Percentiles rank a stretch among this genome's conserved stretches.
Conservation (phyloP, 2,113 vertebrate genomes). For the Varanus komodoensis region DNA sequence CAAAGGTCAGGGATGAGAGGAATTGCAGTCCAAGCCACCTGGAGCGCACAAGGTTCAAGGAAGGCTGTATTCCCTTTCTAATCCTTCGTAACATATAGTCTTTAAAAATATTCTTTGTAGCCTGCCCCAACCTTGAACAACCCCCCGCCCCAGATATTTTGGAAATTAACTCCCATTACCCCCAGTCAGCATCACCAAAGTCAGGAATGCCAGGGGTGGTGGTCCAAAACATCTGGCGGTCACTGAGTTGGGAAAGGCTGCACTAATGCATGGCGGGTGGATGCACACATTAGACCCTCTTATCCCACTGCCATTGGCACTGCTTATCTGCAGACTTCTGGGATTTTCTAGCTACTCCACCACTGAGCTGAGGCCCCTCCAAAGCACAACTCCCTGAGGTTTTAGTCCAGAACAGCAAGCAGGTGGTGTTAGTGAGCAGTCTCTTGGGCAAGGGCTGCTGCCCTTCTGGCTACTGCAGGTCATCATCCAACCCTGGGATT, state of each 20-base stretch:
- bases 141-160: too few relatives aligned
- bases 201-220: too few relatives aligned
- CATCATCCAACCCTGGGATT: background rate
- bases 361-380: background rate
- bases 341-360: background rate
- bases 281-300: slow-evolving; percentile 45
- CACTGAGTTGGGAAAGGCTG: background rate
- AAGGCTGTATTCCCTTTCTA: too few relatives aligned
- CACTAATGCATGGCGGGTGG: slow-evolving; percentile 62
- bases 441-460: background rate
- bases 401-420: background rate
- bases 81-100: too few relatives aligned
- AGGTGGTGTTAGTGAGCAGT: background rate
- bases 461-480: background rate
- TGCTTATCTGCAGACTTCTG: too few relatives aligned
- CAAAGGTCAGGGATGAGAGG: background rate
- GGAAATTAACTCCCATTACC: too few relatives aligned
- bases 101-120: slow-evolving; percentile 40
- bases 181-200: too few relatives aligned
- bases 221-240: too few relatives aligned
- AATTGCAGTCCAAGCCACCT: too few relatives aligned
- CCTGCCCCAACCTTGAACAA: too few relatives aligned
- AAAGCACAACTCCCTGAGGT: background rate
- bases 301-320: too few relatives aligned
- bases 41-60: too few relatives aligned